These are phyloP conservation scores for Pelvicachromis taeniatus DNA, from an alignment of 2,113 vertebrate species.

Conservation along the genomic window DNA sequence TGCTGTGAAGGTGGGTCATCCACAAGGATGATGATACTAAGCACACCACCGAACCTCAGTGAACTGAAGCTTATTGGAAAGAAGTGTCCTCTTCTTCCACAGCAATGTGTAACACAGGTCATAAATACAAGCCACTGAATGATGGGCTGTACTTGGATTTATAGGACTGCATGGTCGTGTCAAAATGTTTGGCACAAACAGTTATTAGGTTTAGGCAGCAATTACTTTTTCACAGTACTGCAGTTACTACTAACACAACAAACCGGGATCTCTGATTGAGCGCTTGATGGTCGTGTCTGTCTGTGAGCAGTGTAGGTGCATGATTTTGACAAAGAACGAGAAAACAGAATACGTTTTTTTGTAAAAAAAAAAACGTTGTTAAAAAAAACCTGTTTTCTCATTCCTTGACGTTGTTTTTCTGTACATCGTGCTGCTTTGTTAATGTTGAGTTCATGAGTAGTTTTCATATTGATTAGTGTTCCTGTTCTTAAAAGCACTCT, in stretches of 20 bases:
- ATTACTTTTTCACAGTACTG: not conserved
- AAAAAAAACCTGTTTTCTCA: no score
- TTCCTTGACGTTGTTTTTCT: not conserved
- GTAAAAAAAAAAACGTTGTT: no score
- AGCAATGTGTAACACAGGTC: not conserved
- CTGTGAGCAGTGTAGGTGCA: not conserved
- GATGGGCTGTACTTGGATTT: not conserved
- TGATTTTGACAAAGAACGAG: not conserved
- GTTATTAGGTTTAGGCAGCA: not conserved
- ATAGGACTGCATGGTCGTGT: not conserved
- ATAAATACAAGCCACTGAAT: not conserved
- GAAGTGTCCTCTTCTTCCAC: not conserved
- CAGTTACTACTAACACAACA: not conserved
- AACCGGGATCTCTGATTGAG: not conserved
- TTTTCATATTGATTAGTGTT: not conserved
- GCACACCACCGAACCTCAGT: not conserved
- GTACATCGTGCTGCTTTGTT: not conserved
- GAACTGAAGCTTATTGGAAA: not conserved
- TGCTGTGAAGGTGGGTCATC: no score
- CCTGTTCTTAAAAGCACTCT: not conserved
- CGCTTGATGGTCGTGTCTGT: not conserved
- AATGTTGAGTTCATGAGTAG: not conserved
- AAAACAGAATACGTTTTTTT: not conserved
- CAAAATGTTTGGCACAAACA: not conserved
- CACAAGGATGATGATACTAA: not conserved